Evolutionary conservation across 2,797 vertebrate species (phyloP).

Genomic region (Bradypus variegatus): DNA sequence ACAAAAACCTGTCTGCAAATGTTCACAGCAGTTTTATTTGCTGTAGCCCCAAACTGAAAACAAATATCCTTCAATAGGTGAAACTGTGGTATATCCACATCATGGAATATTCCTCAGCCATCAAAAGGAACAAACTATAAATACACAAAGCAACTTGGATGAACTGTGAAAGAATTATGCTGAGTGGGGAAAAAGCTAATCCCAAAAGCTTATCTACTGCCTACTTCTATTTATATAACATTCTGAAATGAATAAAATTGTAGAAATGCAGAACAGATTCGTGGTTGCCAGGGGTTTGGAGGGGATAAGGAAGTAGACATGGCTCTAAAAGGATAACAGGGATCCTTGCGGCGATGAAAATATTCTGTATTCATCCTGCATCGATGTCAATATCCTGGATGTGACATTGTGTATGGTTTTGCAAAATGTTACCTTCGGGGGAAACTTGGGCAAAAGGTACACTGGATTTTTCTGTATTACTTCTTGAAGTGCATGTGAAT

Average conservation of each 20-base stretch:
- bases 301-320: too few relatives aligned
- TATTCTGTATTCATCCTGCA: too few relatives aligned
- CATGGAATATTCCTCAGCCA: background rate
- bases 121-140: background rate
- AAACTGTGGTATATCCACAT: background rate
- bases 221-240: background rate
- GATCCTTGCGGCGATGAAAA: fast-evolving
- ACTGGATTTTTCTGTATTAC: background rate
- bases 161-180: background rate
- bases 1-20: background rate
- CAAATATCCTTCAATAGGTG: background rate
- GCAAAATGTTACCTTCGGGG: background rate
- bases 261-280: background rate
- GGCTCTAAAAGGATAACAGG: too few relatives aligned
- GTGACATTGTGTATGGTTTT: fast-evolving
- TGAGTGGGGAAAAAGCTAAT: background rate
- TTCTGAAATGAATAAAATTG: background rate
- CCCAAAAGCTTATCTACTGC: background rate
- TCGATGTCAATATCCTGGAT: background rate
- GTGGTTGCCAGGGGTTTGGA: too few relatives aligned
- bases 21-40: background rate
- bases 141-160: background rate
- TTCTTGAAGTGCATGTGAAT: background rate
- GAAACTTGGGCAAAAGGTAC: background rate
- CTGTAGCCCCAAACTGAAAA: background rate